These are phyloP conservation scores for Zaprionus taronus DNA, from an alignment of 1,140 invertebrate genomes.

Conservation along the genomic window DNA sequence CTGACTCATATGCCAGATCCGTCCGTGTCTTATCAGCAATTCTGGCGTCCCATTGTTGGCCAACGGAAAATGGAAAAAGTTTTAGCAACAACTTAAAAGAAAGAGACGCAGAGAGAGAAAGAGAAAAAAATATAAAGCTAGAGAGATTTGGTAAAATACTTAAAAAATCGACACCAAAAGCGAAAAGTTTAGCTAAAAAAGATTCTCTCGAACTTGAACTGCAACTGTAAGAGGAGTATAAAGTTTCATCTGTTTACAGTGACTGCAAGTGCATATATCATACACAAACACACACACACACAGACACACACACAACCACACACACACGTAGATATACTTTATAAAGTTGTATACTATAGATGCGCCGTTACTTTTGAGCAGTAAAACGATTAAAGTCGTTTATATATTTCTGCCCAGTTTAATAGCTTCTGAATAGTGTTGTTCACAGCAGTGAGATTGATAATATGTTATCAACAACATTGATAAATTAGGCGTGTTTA, in stretches of 20 bases:
- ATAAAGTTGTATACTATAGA: not conserved
- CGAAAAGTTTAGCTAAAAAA: not conserved
- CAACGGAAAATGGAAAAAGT: constrained; percentile 33
- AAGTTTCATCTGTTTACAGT: not conserved
- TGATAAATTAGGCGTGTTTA: constrained; percentile 26
- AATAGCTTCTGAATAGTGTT: not conserved
- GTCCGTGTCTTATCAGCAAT: constrained; percentile 59
- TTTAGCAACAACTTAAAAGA: constrained; percentile 11
- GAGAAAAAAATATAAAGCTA: not conserved
- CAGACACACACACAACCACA: not conserved
- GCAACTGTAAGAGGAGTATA: not conserved
- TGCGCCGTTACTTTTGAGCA: not conserved
- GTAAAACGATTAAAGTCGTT: not conserved
- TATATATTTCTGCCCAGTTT: not conserved
- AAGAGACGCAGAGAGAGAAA: not conserved
- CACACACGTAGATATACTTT: not conserved
- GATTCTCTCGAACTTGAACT: constrained; percentile 2
- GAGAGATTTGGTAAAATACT: not conserved
- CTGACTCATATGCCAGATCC: constrained; percentile 32
- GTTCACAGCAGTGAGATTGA: not conserved
- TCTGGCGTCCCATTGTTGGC: constrained; percentile 19
- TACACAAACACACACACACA: no score
- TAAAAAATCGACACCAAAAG: not conserved
- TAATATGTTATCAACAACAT: constrained; percentile 43
- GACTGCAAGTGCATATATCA: not conserved